These are phyloP conservation scores for Meles meles DNA, from an alignment of 2,113 vertebrate genomes.

Conservation along the genomic window DNA sequence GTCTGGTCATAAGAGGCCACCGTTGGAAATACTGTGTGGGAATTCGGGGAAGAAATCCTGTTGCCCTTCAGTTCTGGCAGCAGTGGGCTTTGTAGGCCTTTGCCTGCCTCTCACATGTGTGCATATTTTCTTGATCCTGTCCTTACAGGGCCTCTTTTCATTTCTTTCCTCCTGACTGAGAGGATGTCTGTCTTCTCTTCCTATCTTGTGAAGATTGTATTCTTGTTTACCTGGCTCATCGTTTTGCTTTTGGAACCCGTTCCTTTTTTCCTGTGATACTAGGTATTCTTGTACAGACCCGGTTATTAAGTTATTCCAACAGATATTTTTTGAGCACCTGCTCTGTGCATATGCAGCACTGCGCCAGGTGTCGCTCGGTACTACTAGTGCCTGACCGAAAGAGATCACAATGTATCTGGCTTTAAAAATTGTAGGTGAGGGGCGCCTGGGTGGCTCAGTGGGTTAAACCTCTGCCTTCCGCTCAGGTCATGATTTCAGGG, in stretches of 20 bases:
- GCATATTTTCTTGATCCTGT: background rate
- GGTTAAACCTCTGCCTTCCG: too few relatives aligned
- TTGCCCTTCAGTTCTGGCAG: background rate
- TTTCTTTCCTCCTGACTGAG: background rate
- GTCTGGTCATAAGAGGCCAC: background rate
- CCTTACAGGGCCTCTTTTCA: background rate
- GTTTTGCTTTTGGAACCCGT: background rate
- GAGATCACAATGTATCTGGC: background rate
- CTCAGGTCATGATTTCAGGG: too few relatives aligned
- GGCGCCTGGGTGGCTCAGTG: too few relatives aligned
- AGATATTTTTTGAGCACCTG: background rate
- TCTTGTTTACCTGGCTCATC: background rate
- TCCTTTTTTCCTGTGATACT: background rate
- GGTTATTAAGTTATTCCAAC: background rate
- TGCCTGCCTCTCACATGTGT: background rate
- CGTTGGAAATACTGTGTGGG: background rate
- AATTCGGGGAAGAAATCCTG: background rate
- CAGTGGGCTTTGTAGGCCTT: background rate
- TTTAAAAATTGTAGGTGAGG: background rate
- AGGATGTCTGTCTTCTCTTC: constrained; percentile 1
- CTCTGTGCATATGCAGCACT: background rate
- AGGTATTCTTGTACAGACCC: background rate
- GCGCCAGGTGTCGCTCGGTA: background rate
- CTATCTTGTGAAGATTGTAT: background rate
- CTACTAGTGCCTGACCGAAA: background rate